phyloP scores from a whole-genome alignment of 2,888 invertebrate genomes.

The Erynnis tages region DNA sequence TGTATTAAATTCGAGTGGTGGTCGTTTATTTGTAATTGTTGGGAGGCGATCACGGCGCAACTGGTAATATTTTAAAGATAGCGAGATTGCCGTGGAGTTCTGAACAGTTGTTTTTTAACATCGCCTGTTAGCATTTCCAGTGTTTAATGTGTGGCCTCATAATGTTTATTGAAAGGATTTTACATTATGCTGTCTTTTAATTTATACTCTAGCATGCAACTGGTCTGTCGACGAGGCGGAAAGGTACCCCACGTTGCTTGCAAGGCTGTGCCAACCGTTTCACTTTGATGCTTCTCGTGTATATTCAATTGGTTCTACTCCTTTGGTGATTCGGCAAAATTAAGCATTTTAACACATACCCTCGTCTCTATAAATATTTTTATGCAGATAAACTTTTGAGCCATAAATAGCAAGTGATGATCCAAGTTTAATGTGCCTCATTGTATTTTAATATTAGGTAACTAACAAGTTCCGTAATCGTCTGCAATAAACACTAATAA shows the following conservation, averaged over 20 bases:
- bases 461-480: constrained; percentile 16
- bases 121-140: constrained; percentile 43
- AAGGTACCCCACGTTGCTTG: constrained; percentile 9
- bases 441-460: constrained; percentile 23
- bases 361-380: constrained; percentile 1
- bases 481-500: constrained; percentile 19
- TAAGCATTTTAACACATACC: constrained; percentile 17
- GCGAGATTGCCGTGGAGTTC: background rate
- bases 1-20: constrained; percentile 21
- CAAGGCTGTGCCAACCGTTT: constrained; percentile 33
- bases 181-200: constrained; percentile 10
- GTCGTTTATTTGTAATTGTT: constrained; percentile 6
- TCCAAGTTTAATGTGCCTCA: constrained; percentile 18
- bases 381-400: constrained; percentile 4
- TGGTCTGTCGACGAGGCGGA: background rate
- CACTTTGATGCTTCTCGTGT: constrained; percentile 10
- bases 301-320: constrained; percentile 14
- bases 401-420: constrained; percentile 8
- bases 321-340: constrained; percentile 38
- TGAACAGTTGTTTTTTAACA: constrained; percentile 1
- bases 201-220: constrained; percentile 16
- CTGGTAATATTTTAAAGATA: background rate
- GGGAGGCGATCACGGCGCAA: background rate
- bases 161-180: constrained; percentile 26
- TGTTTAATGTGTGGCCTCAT: constrained; percentile 40